phyloP scores from a whole-genome alignment of 2,113 vertebrate genomes.

The Corapipo altera region DNA sequence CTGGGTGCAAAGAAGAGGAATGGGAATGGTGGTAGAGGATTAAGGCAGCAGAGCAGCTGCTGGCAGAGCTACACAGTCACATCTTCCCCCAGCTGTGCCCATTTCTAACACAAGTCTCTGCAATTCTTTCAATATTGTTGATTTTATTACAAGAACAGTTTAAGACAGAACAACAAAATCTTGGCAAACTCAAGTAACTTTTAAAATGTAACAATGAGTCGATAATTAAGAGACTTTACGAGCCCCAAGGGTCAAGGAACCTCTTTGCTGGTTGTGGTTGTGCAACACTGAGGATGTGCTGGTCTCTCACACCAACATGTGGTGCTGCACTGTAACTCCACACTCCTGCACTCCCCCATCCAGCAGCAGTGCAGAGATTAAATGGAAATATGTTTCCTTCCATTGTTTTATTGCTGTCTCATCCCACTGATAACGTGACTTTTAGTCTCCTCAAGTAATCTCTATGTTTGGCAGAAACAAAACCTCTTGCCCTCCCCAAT shows the following conservation, averaged over 20 bases:
- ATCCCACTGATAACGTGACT: background rate
- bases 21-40: background rate
- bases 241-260: background rate
- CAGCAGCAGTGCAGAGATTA: background rate
- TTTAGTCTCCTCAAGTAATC: background rate
- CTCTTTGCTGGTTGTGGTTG: background rate
- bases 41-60: background rate
- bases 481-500: background rate
- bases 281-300: fast-evolving
- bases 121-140: background rate
- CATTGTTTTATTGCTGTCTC: background rate
- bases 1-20: background rate
- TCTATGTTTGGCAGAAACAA: background rate
- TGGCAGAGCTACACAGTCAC: background rate
- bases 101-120: background rate
- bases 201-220: background rate
- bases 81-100: background rate
- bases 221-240: background rate
- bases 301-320: fast-evolving
- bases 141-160: background rate
- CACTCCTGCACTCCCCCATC: background rate
- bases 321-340: background rate
- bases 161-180: background rate
- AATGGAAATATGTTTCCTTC: background rate
- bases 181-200: background rate